phyloP scores from a whole-genome alignment of 1,140 invertebrate genomes.

The Magallana angulata region DNA sequence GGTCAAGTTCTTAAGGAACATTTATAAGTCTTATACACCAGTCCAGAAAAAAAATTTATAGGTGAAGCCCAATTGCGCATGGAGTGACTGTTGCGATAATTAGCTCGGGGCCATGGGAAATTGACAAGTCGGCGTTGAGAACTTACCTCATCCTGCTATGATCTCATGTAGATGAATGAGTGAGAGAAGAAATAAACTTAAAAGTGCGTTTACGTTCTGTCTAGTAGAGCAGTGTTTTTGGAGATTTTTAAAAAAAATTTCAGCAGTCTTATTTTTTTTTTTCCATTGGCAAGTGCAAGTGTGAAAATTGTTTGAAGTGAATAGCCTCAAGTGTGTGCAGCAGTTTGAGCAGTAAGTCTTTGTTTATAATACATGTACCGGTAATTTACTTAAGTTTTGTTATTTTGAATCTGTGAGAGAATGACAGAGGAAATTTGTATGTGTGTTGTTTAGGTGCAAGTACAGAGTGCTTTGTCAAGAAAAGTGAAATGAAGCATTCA shows the following conservation, averaged over 20 bases:
- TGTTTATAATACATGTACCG: too few relatives aligned
- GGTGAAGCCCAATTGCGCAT: neutral
- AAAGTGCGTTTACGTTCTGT: neutral
- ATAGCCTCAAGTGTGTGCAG: too few relatives aligned
- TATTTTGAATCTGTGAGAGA: too few relatives aligned
- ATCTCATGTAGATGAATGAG: constrained; percentile 28
- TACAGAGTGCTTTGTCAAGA: too few relatives aligned
- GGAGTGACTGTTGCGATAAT: constrained; percentile 17
- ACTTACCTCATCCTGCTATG: constrained; percentile 11
- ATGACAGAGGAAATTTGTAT: too few relatives aligned
- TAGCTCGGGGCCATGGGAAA: constrained; percentile 16
- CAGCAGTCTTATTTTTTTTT: too few relatives aligned
- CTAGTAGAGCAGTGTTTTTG: neutral
- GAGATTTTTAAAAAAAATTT: too few relatives aligned
- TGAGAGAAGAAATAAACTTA: neutral
- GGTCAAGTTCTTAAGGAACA: neutral
- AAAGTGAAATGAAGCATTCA: neutral
- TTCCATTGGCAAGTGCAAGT: too few relatives aligned
- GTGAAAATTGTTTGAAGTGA: too few relatives aligned
- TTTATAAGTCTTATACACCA: neutral
- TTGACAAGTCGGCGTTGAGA: neutral
- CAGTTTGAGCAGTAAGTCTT: too few relatives aligned
- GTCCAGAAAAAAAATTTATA: neutral
- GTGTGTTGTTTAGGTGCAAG: too few relatives aligned
- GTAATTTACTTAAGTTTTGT: too few relatives aligned